Conservation (phyloP, 1,140 invertebrate genomes). For the Trichonephila clavipes region DNA sequence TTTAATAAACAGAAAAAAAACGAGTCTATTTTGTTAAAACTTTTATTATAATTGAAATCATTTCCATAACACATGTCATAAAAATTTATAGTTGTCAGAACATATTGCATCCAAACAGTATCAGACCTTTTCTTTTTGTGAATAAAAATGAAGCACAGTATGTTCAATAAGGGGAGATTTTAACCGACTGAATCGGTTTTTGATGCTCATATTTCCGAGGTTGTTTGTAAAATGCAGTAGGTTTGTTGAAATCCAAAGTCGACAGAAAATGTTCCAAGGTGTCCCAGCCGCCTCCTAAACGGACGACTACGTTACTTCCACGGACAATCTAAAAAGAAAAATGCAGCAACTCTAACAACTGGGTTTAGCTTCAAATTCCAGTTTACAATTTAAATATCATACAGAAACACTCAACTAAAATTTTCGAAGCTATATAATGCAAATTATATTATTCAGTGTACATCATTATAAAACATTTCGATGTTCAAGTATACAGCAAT, state of each 20-base stretch:
- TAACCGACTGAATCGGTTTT: neutral
- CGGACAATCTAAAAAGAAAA: constrained; percentile 49
- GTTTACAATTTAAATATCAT: too few species aligned
- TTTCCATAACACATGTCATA: neutral
- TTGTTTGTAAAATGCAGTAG: neutral
- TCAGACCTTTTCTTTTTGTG: neutral
- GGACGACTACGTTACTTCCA: constrained; percentile 93
- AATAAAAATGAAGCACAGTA: too few species aligned
- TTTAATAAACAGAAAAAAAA: too few species aligned
- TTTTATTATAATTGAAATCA: constrained; percentile 29
- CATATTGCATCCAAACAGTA: neutral
- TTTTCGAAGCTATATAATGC: too few species aligned
- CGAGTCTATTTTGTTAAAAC: too few species aligned
- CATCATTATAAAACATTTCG: too few species aligned
- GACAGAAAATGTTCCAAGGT: constrained; percentile 93
- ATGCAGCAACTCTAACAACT: too few species aligned
- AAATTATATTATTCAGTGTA: too few species aligned
- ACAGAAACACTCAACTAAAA: too few species aligned
- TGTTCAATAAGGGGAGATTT: constrained; percentile 8
- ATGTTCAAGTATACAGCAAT: too few species aligned
- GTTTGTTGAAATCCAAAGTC: constrained; percentile 21
- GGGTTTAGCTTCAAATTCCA: too few species aligned
- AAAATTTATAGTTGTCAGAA: neutral
- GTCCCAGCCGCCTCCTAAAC: constrained; percentile 94
- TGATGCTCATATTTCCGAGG: constrained; percentile 6